Base-by-base conservation (phyloP, 35 echinoderm and acorn worm genomes). In the Diadema setosum region DNA sequence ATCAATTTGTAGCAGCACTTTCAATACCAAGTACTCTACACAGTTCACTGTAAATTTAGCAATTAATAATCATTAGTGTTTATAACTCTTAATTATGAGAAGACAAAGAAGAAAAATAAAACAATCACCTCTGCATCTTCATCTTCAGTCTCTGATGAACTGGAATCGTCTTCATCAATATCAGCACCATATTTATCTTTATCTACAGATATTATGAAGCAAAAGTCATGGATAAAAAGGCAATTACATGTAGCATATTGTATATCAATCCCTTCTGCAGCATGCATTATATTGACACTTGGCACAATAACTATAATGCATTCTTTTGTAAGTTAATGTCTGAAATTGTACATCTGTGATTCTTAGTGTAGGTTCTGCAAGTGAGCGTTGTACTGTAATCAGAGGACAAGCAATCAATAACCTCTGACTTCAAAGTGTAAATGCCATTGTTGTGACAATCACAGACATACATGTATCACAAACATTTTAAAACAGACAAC, bases 131-230 rank as follows among this genome's bases (percentile, higher is more conserved):
- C 74, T 27, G 86, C 94, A 81, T 97, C 87, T 85, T 97, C 94
- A 90, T 97, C 94, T 75, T 97, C 94, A 43, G 56, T 80, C 42
- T 97, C 94, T 36, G 94, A 96, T 7, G 94, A 95, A 33, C 90
- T 97, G 29, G 90, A 92, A 20, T 29, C 31, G 27, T 86, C 76
- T 3, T 92, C 94, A 5, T 65, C 67, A 15, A 25, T 37, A 86
- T 92, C 70, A n/a, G 89, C 94, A 27, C 90, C 94, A 70, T 96
- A 96, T 25, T 80, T 81, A 55, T 92, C 94, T 88, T 89, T 92
- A 20, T 84, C 94, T 57, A n/a, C 35, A 59, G 6, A 61, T 31
- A 4, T 5, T 45, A 63, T 3, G 15, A 27, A n/a, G 45, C 2
- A 91, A 31, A 69, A 26, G 30, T 30, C 32, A 86, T 24, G 35